Conservation (phyloP, 2,797 vertebrate species). For the Crax fasciolata region DNA sequence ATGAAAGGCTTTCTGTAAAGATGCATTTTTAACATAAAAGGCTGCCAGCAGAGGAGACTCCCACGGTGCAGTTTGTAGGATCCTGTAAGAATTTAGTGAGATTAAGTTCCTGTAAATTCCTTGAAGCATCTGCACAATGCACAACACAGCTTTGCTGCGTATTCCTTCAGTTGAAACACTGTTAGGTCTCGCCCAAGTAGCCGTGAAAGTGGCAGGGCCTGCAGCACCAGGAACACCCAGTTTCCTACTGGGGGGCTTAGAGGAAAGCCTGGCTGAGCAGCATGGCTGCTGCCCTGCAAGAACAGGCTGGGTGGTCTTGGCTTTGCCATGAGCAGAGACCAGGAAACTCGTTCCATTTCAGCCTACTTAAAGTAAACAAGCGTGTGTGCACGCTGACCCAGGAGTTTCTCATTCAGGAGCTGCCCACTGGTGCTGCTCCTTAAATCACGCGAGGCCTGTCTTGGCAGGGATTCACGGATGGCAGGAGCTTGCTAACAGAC, state of each 20-base stretch:
- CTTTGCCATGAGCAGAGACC: not conserved
- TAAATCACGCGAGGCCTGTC: not conserved
- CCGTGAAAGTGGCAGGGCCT: not conserved
- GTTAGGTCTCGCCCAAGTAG: not conserved
- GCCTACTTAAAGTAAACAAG: not conserved
- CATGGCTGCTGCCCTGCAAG: not conserved
- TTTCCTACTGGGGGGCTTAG: not conserved
- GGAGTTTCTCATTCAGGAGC: not conserved
- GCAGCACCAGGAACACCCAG: not conserved
- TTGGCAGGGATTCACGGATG: conserved; percentile 16
- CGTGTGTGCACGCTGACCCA: not conserved
- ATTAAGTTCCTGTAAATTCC: conserved; percentile 24
- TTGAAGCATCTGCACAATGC: not conserved
- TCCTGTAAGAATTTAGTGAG: conserved; percentile 35
- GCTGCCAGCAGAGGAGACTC: not conserved
- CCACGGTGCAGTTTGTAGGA: not conserved
- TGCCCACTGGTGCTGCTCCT: not conserved
- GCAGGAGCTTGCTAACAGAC: not conserved
- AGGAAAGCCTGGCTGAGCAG: not conserved
- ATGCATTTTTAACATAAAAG: conserved; percentile 23
- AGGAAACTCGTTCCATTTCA: not conserved
- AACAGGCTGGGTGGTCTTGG: not conserved
- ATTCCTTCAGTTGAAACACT: not conserved
- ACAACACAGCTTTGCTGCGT: not conserved
- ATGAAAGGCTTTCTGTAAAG: conserved; percentile 40